Evolutionary conservation across 2,113 vertebrate genomes (phyloP).

Genomic region (Psilopsiagon aymara): DNA sequence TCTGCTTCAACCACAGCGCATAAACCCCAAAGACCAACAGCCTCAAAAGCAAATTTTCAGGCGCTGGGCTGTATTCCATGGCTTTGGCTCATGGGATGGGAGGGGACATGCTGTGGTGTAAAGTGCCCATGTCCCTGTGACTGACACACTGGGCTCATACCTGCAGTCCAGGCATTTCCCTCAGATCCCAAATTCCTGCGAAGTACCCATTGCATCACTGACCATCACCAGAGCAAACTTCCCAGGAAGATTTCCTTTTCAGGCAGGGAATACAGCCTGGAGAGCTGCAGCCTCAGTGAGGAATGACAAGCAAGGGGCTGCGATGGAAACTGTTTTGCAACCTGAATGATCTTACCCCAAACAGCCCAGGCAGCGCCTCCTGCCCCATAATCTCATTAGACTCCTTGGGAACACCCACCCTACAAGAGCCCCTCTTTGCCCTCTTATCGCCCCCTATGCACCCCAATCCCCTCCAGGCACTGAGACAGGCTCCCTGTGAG

Average conservation of each 20-base stretch:
- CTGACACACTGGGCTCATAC: not conserved
- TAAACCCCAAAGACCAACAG: fast-evolving
- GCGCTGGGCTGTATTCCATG: not conserved
- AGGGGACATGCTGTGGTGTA: not conserved
- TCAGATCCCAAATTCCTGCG: not conserved
- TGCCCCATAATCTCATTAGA: not conserved
- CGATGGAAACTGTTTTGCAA: conserved; percentile 35
- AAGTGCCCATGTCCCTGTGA: fast-evolving
- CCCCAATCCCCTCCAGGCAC: not conserved
- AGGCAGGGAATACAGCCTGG: not conserved
- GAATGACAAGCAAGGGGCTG: not conserved
- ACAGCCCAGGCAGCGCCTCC: not conserved
- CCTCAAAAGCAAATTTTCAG: not conserved
- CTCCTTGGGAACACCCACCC: not conserved
- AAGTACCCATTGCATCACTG: not conserved
- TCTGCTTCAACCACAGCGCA: fast-evolving
- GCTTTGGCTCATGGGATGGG: not conserved
- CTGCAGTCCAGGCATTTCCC: not conserved
- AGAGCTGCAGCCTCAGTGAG: not conserved
- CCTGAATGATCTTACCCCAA: conserved; percentile 9
- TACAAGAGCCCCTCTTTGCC: not conserved
- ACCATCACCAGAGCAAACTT: fast-evolving
- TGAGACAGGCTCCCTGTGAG: not conserved
- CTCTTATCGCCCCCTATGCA: not conserved
- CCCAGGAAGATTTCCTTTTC: not conserved